phyloP scores from a whole-genome alignment of 1,140 invertebrate species.

The honey bee (Apis mellifera) region Amel_HAv3.1 CM009933.2:10730001-10730500 shows the following conservation, averaged over 20 bases:
- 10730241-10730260: slow-evolving; percentile 55
- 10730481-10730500: neutral
- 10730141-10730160: slow-evolving; percentile 30
- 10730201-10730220: slow-evolving; percentile 44
- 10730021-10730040: slow-evolving; percentile 72
- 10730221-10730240: slow-evolving; percentile 58
- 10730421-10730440: slow-evolving; percentile 41
- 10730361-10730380: slow-evolving; percentile 50
- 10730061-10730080: slow-evolving; percentile 38
- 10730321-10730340: slow-evolving; percentile 53
- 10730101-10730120: slow-evolving; percentile 61
- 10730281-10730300: slow-evolving; percentile 29
- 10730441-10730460: slow-evolving; percentile 42
- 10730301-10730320: slow-evolving; percentile 50
- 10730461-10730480: neutral
- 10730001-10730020: slow-evolving; percentile 79
- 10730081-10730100: slow-evolving; percentile 61
- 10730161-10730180: neutral
- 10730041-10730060: slow-evolving; percentile 63
- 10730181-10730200: neutral
- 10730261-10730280: slow-evolving; percentile 55
- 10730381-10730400: slow-evolving; percentile 46
- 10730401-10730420: slow-evolving; percentile 19
- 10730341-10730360: slow-evolving; percentile 40
- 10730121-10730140: slow-evolving; percentile 49